Percentiles rank a stretch among this genome's conserved stretches.
Conservation (phyloP, 2,888 invertebrate species). For the Meiosimyza decipiens region DNA sequence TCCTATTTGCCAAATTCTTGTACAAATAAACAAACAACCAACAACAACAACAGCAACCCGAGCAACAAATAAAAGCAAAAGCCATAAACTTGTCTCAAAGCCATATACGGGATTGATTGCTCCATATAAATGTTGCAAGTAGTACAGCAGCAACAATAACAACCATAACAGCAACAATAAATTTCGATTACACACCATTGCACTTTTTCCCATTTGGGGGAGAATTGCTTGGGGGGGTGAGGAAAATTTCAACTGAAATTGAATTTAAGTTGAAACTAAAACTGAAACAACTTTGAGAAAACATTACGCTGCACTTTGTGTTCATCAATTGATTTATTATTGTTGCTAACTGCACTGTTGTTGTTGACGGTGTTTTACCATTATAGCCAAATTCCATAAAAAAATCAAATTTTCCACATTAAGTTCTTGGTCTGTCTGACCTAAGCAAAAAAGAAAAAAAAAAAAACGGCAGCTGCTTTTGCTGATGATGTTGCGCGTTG, state of each 20-base stretch:
- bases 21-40: neutral
- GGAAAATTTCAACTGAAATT: constrained; percentile 23
- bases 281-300: no score
- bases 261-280: neutral
- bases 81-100: neutral
- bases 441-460: neutral
- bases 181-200: constrained; percentile 27
- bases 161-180: constrained; percentile 20
- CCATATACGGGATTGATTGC: constrained; percentile 34
- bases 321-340: constrained; percentile 17
- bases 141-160: neutral
- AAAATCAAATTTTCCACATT: constrained; percentile 4
- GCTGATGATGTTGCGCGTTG: neutral
- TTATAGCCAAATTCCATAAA: constrained; percentile 23
- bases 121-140: constrained; percentile 16
- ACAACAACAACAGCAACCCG: constrained; percentile 5
- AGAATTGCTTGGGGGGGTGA: neutral
- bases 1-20: constrained; percentile 26
- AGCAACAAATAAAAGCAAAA: constrained; percentile 8
- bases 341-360: neutral
- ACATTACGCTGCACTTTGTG: no score
- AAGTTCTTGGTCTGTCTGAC: neutral
- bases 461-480: neutral
- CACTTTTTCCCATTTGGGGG: constrained; percentile 18
- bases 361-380: neutral